These are phyloP conservation scores for Ruditapes philippinarum DNA, from an alignment of 1,140 invertebrate genomes.

Conservation along the genomic window DNA sequence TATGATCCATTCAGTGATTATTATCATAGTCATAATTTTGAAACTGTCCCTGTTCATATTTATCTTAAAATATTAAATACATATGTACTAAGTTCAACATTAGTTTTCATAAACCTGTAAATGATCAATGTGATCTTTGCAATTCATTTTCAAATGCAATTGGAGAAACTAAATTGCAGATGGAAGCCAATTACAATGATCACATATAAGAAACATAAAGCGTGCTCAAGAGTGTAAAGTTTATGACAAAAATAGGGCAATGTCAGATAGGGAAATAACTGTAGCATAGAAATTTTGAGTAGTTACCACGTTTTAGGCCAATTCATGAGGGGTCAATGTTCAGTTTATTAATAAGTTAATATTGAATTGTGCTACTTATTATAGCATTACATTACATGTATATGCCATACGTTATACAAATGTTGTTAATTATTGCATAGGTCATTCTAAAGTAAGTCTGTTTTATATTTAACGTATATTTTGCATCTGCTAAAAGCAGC, in stretches of 20 bases:
- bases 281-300: no score
- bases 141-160: slow-evolving; percentile 8
- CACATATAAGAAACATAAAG: slow-evolving; percentile 33
- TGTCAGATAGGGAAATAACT: neutral
- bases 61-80: slow-evolving; percentile 30
- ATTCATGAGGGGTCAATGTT: no score
- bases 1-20: slow-evolving; percentile 11
- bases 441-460: no score
- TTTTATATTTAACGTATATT: no score
- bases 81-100: slow-evolving; percentile 39
- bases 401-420: no score
- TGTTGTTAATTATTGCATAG: no score
- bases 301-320: no score
- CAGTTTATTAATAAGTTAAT: no score
- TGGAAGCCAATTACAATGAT: neutral
- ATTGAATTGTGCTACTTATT: no score
- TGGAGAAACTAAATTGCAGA: neutral
- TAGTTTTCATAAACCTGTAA: slow-evolving; percentile 10
- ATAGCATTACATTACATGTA: no score
- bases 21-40: neutral
- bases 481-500: no score
- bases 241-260: slow-evolving; percentile 14
- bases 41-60: neutral
- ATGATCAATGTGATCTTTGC: slow-evolving; percentile 46
- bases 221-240: neutral